Evolutionary conservation across 2,888 invertebrate genomes (phyloP).

Genomic region (Drosophila phalerata): DNA sequence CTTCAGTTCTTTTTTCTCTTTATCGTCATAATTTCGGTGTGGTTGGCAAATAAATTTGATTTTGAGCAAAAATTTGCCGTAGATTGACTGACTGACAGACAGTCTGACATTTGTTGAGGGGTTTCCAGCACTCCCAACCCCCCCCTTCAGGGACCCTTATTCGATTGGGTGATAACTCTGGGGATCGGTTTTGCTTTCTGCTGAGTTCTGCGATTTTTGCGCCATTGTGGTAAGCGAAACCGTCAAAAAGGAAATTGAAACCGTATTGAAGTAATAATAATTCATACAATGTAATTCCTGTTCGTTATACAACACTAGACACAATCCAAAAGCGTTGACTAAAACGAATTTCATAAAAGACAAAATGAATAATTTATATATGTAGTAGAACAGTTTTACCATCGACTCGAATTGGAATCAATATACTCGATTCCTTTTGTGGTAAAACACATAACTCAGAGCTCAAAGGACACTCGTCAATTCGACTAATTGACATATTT

Average conservation of each 20-base stretch:
- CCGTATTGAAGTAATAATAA: slow-evolving; percentile 60
- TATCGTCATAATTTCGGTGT: slow-evolving; percentile 72
- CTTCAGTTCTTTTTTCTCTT: slow-evolving; percentile 1
- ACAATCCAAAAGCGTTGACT: slow-evolving; percentile 37
- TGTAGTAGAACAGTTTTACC: slow-evolving; percentile 7
- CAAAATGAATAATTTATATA: slow-evolving; percentile 53
- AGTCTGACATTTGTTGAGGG: slow-evolving; percentile 30
- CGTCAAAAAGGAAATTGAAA: slow-evolving; percentile 60
- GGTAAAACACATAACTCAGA: slow-evolving; percentile 15
- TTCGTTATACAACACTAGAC: slow-evolving; percentile 24
- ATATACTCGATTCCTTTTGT: slow-evolving; percentile 13
- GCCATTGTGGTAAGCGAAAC: slow-evolving; percentile 11
- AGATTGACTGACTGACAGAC: slow-evolving; percentile 61
- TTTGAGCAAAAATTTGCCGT: slow-evolving; percentile 66
- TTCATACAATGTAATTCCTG: slow-evolving; percentile 53
- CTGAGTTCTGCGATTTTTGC: slow-evolving; percentile 54
- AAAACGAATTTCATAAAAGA: slow-evolving; percentile 48
- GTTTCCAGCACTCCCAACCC: neutral
- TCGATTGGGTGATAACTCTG: slow-evolving; percentile 45
- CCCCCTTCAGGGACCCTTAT: neutral
- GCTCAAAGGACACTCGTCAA: slow-evolving; percentile 20
- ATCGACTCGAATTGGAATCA: slow-evolving; percentile 20
- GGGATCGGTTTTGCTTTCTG: slow-evolving; percentile 41
- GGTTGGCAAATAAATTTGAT: slow-evolving; percentile 80
- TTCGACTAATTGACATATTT: slow-evolving; percentile 24